Conservation (phyloP, 2,888 invertebrate species). For the Unio pictorum region DNA sequence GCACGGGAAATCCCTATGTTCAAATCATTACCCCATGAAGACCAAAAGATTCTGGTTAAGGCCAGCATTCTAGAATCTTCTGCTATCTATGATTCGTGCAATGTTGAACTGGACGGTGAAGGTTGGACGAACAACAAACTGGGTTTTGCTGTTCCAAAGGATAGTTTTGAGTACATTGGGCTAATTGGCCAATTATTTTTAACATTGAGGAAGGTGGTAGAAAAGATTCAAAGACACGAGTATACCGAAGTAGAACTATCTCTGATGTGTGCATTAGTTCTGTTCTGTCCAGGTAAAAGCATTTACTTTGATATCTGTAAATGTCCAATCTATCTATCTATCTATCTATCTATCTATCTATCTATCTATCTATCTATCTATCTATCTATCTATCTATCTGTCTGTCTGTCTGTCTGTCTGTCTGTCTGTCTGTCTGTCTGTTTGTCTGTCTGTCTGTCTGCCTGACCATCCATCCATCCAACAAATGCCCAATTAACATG, state of each 20-base stretch:
- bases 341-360: too few species aligned
- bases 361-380: too few species aligned
- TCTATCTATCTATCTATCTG: too few species aligned
- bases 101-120: constrained; percentile 31
- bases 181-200: constrained; percentile 45
- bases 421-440: too few species aligned
- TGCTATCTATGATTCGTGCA: constrained; percentile 45
- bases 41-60: constrained; percentile 59
- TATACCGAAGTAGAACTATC: constrained; percentile 53
- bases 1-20: constrained; percentile 61
- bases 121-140: constrained; percentile 43
- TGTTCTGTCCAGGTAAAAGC: constrained; percentile 57
- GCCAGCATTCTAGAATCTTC: constrained; percentile 57
- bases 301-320: neutral
- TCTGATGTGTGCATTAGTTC: constrained; percentile 43
- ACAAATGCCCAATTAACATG: too few species aligned
- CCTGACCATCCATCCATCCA: too few species aligned
- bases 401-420: too few species aligned
- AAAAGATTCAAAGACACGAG: constrained; percentile 37
- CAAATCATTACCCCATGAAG: constrained; percentile 46
- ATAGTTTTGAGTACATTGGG: constrained; percentile 28
- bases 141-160: constrained; percentile 29
- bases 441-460: too few species aligned
- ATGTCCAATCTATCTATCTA: too few species aligned
- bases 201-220: constrained; percentile 32